phyloP scores from a whole-genome alignment of 2,113 vertebrate genomes.

The Hippoglossus stenolepis region DNA sequence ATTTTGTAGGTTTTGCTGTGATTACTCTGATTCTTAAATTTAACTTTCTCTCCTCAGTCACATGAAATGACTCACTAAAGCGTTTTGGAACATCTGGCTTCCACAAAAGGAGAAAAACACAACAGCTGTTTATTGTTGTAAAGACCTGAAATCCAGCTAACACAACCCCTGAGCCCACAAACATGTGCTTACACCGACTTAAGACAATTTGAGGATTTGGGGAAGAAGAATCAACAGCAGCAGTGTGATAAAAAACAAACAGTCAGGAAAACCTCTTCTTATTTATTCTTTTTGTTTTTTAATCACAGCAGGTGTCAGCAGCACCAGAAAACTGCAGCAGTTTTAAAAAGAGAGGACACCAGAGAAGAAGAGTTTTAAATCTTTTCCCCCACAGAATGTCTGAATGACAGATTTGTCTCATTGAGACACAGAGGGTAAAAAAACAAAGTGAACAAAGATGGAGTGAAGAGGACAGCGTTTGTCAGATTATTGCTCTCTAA shows the following conservation, averaged over 20 bases:
- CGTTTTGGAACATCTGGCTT: too few species aligned
- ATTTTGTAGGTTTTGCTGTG: not conserved
- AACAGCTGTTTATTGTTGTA: not conserved
- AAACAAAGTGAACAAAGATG: not conserved
- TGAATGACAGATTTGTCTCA: slow-evolving; percentile 11
- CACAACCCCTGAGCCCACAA: not conserved
- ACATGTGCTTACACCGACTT: not conserved
- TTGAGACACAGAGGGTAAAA: not conserved
- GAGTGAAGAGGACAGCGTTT: slow-evolving; percentile 2
- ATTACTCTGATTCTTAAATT: not conserved
- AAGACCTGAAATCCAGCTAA: not conserved
- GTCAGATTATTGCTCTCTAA: not conserved
- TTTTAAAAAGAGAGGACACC: not conserved
- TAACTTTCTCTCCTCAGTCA: not conserved
- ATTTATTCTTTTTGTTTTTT: not conserved
- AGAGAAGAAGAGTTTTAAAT: not conserved
- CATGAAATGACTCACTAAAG: not conserved
- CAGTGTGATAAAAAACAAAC: not conserved
- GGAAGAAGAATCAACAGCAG: not conserved
- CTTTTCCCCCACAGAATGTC: not conserved
- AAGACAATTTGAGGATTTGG: not conserved
- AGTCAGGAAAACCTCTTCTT: not conserved
- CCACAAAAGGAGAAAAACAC: not conserved
- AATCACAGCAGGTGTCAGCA: slow-evolving; percentile 20
- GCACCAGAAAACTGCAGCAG: not conserved